phyloP scores from a whole-genome alignment of 2,888 invertebrate species.

The Dryocosmus kuriphilus region DNA sequence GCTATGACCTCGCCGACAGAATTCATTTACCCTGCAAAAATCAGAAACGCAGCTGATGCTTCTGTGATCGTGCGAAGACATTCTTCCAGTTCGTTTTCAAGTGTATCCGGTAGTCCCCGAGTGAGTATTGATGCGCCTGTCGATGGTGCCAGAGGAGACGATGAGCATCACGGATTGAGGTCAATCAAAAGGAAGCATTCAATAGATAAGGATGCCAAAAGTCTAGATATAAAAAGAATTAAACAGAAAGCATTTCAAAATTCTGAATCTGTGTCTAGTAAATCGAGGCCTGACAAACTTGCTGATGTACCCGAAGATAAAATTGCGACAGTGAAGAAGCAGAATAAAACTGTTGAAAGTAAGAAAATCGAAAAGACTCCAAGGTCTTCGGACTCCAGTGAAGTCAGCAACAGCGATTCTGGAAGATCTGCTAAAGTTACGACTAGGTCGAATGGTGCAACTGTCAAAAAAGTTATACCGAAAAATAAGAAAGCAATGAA shows the following conservation, averaged over 20 bases:
- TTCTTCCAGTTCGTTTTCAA: constrained; percentile 90
- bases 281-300: background rate
- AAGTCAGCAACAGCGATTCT: constrained; percentile 20
- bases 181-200: constrained; percentile 38
- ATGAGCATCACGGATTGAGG: constrained; percentile 38
- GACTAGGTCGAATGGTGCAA: constrained; percentile 62
- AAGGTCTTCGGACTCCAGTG: constrained; percentile 48
- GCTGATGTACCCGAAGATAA: constrained; percentile 63
- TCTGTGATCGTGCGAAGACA: constrained; percentile 90
- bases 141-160: constrained; percentile 47
- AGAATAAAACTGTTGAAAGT: constrained; percentile 52
- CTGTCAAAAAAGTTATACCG: constrained; percentile 61
- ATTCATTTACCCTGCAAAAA: constrained; percentile 71
- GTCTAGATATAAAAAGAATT: constrained; percentile 27
- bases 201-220: background rate
- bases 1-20: constrained; percentile 57
- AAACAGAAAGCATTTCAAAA: constrained; percentile 1
- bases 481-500: constrained; percentile 54
- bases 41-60: constrained; percentile 82
- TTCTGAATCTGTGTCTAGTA: background rate
- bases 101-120: constrained; percentile 83
- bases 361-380: background rate
- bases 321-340: constrained; percentile 43
- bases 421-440: constrained; percentile 55
- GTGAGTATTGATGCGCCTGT: constrained; percentile 77